These are phyloP conservation scores for Conus betulinus DNA, from an alignment of 1,140 invertebrate species.

Conservation along the genomic window DNA sequence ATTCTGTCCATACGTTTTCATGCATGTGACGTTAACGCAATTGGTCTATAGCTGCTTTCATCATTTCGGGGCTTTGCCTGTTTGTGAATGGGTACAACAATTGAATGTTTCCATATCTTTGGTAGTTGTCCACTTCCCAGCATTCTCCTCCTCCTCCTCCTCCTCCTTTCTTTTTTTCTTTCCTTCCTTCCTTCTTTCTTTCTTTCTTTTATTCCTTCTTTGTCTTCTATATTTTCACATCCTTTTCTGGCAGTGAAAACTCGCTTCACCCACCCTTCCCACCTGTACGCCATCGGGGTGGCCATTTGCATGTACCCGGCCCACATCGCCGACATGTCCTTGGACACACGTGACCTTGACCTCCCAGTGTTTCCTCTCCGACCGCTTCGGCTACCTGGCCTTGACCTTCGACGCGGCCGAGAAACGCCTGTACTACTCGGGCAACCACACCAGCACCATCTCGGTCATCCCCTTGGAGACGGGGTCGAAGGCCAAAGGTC, in stretches of 20 bases:
- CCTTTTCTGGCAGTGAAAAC: slow-evolving; percentile 37
- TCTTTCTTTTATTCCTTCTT: too few relatives aligned
- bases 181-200: too few relatives aligned
- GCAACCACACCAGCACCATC: slow-evolving; percentile 62
- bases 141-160: too few relatives aligned
- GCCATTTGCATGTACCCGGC: slow-evolving; percentile 67
- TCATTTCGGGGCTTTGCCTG: too few relatives aligned
- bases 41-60: too few relatives aligned
- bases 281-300: slow-evolving; percentile 64
- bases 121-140: too few relatives aligned
- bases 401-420: slow-evolving; percentile 56
- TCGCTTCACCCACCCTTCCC: slow-evolving; percentile 57
- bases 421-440: slow-evolving; percentile 61
- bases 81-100: too few relatives aligned
- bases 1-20: too few relatives aligned
- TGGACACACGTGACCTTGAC: slow-evolving; percentile 60
- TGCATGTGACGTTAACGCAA: too few relatives aligned
- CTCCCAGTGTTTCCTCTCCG: slow-evolving; percentile 63
- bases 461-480: slow-evolving; percentile 52
- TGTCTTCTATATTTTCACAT: too few relatives aligned
- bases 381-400: slow-evolving; percentile 54
- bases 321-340: slow-evolving; percentile 64
- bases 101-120: too few relatives aligned
- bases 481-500: slow-evolving; percentile 51
- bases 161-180: too few relatives aligned